Base-by-base conservation (phyloP, 2,797 vertebrate species). In the Sebastes vulpes region DNA sequence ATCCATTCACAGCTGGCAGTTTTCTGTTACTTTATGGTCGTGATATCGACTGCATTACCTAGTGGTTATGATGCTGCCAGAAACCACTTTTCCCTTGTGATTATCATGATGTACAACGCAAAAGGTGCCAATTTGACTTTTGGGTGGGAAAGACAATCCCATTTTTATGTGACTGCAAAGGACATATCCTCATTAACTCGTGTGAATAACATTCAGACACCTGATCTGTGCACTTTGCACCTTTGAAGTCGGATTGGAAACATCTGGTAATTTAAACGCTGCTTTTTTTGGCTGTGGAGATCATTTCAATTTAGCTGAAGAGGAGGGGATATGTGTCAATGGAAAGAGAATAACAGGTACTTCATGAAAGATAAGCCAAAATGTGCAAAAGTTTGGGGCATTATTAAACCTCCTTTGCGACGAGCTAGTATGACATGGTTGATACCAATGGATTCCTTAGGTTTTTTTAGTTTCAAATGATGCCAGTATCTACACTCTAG, bases 1-100 rank as follows among this genome's bases (percentile, higher is more conserved):
- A 14, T 74, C 48, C n/a, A 64, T 56, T 65, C 70, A 59, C 65
- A 74, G 67, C 59, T 75, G 42, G 32, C 67, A 59, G 16, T 65
- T 68, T 71, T 53, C 21, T 63, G 53, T 66, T 38, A 31, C 64
- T 78, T 76, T 32, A 21, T 46, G 38, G 77, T 74, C 9, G 11
- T 46, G 7, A 73, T 65, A 58, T 71, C 50, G 31, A 46, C 46
- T 28, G 18, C 50, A 72, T 31, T 18, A 29, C 42, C 26, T 12
- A 1, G 29, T 32, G 9, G 18, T 26, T 57, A 50, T 20, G 52
- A 68, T 52, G 65, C 20, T 38, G 42, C 53, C 58, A 72, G 53
- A 42, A 69, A 38, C 14, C 25, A 20, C 2, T 38, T 58, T 28
- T 53, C 3, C 25, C 48, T n/a, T 12, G 6, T 54, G n/a, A 68